phyloP scores from a whole-genome alignment of 2,113 vertebrate genomes.

The Apodemus speciosus region DNA sequence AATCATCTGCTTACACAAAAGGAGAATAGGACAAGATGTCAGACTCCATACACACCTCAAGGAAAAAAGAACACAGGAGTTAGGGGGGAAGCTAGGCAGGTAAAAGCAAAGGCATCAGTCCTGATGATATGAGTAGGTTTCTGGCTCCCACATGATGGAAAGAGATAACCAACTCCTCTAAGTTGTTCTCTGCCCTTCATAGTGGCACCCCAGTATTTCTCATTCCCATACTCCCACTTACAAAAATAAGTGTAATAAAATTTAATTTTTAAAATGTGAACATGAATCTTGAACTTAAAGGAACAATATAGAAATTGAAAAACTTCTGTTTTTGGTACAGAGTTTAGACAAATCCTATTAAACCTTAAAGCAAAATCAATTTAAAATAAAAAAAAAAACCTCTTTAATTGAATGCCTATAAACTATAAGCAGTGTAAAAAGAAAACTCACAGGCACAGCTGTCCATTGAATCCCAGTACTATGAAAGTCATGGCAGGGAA shows the following conservation, averaged over 20 bases:
- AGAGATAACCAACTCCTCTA: neutral
- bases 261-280: neutral
- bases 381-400: neutral
- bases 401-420: neutral
- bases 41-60: no score
- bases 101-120: neutral
- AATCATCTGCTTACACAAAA: neutral
- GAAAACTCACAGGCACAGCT: neutral
- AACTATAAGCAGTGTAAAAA: neutral
- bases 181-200: neutral
- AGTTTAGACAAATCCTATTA: neutral
- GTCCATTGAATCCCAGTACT: neutral
- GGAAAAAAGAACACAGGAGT: neutral
- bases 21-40: neutral
- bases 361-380: neutral
- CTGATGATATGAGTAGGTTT: neutral
- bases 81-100: neutral
- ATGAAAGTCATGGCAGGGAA: accelerated
- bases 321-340: neutral
- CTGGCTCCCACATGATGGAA: neutral
- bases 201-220: neutral
- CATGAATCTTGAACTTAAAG: neutral
- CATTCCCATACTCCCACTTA: neutral
- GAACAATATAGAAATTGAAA: neutral
- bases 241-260: neutral